Percentiles rank a stretch among this genome's conserved stretches.
Evolutionary conservation across 2,888 invertebrate genomes (phyloP).

Genomic region (Archips xylosteana): DNA sequence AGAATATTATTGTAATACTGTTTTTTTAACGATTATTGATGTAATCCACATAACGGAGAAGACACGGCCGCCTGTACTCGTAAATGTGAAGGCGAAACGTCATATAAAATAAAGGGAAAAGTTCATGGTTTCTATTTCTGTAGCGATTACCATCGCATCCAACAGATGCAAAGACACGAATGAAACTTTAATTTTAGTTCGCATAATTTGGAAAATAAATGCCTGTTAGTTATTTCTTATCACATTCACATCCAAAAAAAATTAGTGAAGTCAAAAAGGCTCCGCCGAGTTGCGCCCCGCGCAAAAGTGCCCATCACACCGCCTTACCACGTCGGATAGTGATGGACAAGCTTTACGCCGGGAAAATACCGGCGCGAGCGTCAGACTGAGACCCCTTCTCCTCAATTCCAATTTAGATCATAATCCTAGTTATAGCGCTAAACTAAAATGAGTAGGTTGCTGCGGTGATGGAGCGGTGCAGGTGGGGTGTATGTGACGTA

Average conservation of each 20-base stretch:
- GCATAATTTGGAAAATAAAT: background rate
- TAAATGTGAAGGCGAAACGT: conserved; percentile 21
- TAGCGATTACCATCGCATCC: conserved; percentile 2
- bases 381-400: too few species aligned
- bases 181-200: background rate
- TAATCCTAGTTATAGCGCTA: too few species aligned
- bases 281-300: too few species aligned
- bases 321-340: too few species aligned
- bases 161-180: conserved; percentile 7
- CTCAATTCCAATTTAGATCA: too few species aligned
- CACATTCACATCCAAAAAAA: background rate
- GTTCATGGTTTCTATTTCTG: conserved; percentile 19
- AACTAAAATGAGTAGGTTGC: too few species aligned
- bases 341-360: too few species aligned
- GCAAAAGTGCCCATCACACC: too few species aligned
- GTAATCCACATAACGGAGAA: background rate
- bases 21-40: conserved; percentile 17
- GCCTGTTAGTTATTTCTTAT: background rate
- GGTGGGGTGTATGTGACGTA: too few species aligned
- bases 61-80: background rate
- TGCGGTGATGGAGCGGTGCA: too few species aligned
- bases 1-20: conserved; percentile 6
- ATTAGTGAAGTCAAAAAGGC: too few species aligned
- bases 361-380: too few species aligned
- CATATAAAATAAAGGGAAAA: conserved; percentile 18